Percentiles rank a stretch among this genome's conserved stretches.
These are phyloP conservation scores for Probosciger aterrimus DNA, from an alignment of 2,113 vertebrate genomes.

Conservation along the genomic window DNA sequence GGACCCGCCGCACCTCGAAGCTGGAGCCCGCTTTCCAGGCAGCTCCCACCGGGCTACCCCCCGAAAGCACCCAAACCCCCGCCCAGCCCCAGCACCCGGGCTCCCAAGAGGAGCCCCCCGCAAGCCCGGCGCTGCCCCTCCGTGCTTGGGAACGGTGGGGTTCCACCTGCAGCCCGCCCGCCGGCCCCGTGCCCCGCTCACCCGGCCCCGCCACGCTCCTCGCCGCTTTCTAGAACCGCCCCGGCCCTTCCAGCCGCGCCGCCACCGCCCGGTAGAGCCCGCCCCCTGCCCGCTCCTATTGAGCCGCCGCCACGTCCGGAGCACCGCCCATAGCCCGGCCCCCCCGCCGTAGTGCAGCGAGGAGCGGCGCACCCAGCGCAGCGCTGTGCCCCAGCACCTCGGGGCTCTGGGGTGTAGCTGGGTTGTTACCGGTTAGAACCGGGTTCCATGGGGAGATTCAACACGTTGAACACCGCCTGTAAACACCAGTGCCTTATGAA, in stretches of 20 bases:
- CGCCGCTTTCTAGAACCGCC: conserved; percentile 13
- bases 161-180: too few species aligned
- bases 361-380: not conserved
- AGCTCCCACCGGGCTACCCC: not conserved
- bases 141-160: too few species aligned
- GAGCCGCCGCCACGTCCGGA: not conserved
- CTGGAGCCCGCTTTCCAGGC: accelerated
- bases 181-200: not conserved
- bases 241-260: not conserved
- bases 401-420: not conserved
- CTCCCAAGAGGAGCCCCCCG: not conserved
- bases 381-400: accelerated
- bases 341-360: not conserved
- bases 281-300: not conserved
- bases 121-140: not conserved
- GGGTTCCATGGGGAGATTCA: accelerated
- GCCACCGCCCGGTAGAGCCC: not conserved
- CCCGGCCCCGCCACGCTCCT: not conserved
- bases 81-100: not conserved
- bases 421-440: accelerated
- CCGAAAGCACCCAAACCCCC: not conserved
- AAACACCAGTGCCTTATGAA: too few species aligned
- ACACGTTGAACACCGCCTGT: accelerated
- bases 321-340: not conserved
- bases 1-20: not conserved